Evolutionary conservation across 1,140 invertebrate species (phyloP), one percentile per base, ranked within the genome.

Genomic region (Laodelphax striatellus): DNA sequence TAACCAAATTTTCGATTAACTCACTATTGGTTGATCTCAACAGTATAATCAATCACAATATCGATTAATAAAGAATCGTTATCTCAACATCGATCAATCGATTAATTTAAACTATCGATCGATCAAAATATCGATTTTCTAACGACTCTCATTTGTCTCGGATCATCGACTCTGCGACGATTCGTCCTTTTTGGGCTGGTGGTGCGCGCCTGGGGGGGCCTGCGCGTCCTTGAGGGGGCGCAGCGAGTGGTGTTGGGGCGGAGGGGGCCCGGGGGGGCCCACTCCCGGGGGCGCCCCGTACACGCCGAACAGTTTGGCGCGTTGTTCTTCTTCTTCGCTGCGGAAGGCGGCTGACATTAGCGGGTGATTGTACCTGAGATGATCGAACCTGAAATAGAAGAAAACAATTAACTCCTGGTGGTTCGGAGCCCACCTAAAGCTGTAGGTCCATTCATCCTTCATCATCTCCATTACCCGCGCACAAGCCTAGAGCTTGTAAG

Each of bases 271-370:
- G 80, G 69, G 85, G 86, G 8, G 83, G 65, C 50, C 19, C 58
- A 59, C n/a, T 77, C 77, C 24, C 66, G 79, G 77, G 17, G 77
- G 76, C 16, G 82, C n/a, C n/a, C n/a, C 79, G 69, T 85, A 87
- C 5, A 82, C 79, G 60, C 77, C 83, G 64, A 85, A 81, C 52
- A 88, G 77, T 71, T 88, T 88, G 1, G 83, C 81, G 52, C 85
- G 78, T 69, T 88, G 85, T 63, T 87, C 85, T 65, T 90, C 77
- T 62, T 70, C 68, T 21, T 76, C 85, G 55, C 58, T 55, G 17
- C 57, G 38, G 19, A 62, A 52, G 10, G 67, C 67, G n/a, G 65
- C 65, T 11, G 34, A 38, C 43, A 66, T 62, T 46, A 70, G 64
- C 19, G 68, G 55, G 24, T 66, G 66, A 46, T 66, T 68, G 17